A percentile compares a stretch with the other conserved stretches of the same genome.
Conservation (phyloP, 2,888 invertebrate genomes). For the Caenorhabditis doughertyi region DNA sequence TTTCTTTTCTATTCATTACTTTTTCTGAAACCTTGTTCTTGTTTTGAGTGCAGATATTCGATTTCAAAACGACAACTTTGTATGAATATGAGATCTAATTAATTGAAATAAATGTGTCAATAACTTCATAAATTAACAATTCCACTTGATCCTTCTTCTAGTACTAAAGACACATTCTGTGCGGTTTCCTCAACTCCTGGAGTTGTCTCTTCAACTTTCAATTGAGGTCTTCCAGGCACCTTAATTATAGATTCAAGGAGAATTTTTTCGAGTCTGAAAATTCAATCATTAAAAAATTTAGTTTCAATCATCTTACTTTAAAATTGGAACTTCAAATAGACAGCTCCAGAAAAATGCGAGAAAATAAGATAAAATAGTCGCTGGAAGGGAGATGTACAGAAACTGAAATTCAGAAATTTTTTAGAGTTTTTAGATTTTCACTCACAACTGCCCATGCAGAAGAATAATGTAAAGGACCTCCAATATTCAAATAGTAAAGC, state of each 20-base stretch:
- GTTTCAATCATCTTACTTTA: conserved; percentile 13
- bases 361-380: conserved; percentile 32
- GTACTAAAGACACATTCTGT: background rate
- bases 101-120: no score
- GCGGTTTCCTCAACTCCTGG: background rate
- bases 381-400: conserved; percentile 28
- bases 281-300: background rate
- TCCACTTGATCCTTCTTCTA: background rate
- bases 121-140: no score
- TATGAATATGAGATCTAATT: no score
- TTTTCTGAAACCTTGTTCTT: no score
- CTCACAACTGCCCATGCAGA: conserved; percentile 50
- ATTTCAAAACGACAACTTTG: no score
- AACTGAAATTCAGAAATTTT: conserved; percentile 27
- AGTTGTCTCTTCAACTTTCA: background rate
- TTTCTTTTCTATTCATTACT: no score
- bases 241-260: background rate
- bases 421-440: background rate
- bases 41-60: no score
- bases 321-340: conserved; percentile 50
- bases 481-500: conserved; percentile 50
- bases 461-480: conserved; percentile 40
- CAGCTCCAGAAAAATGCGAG: conserved; percentile 62
- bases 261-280: conserved; percentile 3
- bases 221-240: background rate